Conservation (phyloP, 2,888 invertebrate species). For the Rosalia funebris region DNA sequence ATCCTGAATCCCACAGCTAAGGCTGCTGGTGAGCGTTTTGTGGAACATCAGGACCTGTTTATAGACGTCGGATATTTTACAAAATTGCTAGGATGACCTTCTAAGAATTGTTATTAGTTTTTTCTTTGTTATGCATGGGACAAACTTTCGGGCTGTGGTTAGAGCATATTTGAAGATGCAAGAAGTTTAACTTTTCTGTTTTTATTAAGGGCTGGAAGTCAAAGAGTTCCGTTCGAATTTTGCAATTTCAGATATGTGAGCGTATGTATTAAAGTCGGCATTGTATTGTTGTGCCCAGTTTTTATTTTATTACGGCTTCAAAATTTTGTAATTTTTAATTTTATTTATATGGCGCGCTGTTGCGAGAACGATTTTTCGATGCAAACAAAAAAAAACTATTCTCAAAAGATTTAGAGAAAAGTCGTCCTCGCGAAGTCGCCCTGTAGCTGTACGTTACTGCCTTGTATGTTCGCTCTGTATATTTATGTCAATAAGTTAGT, state of each 20-base stretch:
- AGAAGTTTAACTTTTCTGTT: slow-evolving; percentile 23
- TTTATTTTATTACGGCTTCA: slow-evolving; percentile 18
- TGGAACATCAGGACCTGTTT: not conserved
- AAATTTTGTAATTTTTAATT: slow-evolving; percentile 18
- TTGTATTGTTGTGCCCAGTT: slow-evolving; percentile 25
- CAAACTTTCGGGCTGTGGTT: slow-evolving; percentile 45
- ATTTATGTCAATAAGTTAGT: slow-evolving; percentile 32
- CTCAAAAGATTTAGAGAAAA: not conserved
- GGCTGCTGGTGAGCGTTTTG: slow-evolving; percentile 1
- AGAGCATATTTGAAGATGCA: slow-evolving; percentile 39
- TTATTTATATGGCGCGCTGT: not conserved
- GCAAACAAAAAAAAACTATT: not conserved
- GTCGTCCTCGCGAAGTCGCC: not conserved
- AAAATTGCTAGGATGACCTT: slow-evolving; percentile 1
- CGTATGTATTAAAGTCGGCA: slow-evolving; percentile 15
- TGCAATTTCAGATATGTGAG: slow-evolving; percentile 8
- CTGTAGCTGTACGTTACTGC: slow-evolving; percentile 18
- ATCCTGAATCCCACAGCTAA: not conserved
- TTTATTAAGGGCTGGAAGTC: not conserved
- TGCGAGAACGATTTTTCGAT: not conserved
- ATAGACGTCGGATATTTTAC: not conserved
- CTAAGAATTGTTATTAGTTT: slow-evolving; percentile 18
- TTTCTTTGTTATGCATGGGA: slow-evolving; percentile 24
- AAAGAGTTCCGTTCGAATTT: not conserved
- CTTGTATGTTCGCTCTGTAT: slow-evolving; percentile 28